A percentile compares a stretch with the other conserved stretches of the same genome.
Conservation (phyloP, 2,113 vertebrate genomes). For the Syngnathus floridae region DNA sequence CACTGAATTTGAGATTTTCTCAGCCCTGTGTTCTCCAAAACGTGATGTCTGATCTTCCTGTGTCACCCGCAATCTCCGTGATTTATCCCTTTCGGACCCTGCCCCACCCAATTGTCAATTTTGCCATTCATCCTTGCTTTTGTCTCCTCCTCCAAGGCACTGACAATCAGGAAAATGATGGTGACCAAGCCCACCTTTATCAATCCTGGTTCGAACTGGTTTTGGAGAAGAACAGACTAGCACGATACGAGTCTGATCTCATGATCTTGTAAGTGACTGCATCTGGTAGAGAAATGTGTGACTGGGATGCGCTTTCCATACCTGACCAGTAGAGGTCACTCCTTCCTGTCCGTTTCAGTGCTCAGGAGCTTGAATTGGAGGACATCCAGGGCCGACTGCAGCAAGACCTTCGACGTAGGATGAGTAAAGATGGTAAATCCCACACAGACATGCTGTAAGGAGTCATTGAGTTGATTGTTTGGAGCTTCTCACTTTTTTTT, state of each 20-base stretch:
- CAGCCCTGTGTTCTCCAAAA: slow-evolving; percentile 4
- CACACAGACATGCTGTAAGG: neutral
- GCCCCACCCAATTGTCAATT: neutral
- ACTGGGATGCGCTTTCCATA: neutral
- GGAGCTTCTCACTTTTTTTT: neutral
- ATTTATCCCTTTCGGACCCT: neutral
- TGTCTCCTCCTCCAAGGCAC: slow-evolving; percentile 23
- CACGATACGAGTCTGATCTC: slow-evolving; percentile 86
- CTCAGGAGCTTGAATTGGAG: slow-evolving; percentile 85
- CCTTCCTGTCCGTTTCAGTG: slow-evolving; percentile 61
- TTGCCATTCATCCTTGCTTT: neutral
- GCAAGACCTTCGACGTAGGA: slow-evolving; percentile 76
- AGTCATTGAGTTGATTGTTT: neutral
- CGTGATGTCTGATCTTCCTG: neutral
- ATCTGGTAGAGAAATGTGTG: neutral
- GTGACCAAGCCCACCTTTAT: slow-evolving; percentile 78
- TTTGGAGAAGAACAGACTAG: slow-evolving; percentile 90
- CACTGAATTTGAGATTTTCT: neutral
- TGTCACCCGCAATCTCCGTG: neutral
- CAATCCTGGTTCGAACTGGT: slow-evolving; percentile 91
- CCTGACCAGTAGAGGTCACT: slow-evolving; percentile 1
- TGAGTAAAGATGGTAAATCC: slow-evolving; percentile 77
- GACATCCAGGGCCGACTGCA: slow-evolving; percentile 85
- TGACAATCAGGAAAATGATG: slow-evolving; percentile 22
- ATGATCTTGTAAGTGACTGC: slow-evolving; percentile 70